Percentiles rank a stretch among this genome's conserved stretches.
phyloP scores from a whole-genome alignment of 1,140 invertebrate genomes.

The Aphelenchoides besseyi region DNA sequence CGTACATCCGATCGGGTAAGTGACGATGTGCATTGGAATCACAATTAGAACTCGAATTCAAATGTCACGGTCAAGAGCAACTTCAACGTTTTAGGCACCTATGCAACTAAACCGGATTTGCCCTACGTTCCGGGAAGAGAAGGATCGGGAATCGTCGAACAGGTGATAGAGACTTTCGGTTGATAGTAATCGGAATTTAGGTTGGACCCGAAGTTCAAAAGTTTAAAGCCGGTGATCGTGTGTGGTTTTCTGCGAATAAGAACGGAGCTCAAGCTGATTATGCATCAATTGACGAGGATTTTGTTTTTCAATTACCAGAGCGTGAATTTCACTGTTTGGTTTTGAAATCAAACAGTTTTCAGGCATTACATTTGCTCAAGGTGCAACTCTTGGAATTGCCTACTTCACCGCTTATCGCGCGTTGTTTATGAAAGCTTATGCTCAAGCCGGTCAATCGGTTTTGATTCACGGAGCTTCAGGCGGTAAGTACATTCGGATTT shows the following conservation, averaged over 20 bases:
- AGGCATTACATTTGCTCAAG: conserved; percentile 66
- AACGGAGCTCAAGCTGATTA: conserved; percentile 68
- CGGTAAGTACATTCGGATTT: too few species aligned
- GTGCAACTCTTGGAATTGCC: conserved; percentile 68
- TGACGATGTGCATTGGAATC: too few species aligned
- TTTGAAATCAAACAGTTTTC: neutral
- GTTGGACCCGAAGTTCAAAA: conserved; percentile 23
- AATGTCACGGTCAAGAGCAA: too few species aligned
- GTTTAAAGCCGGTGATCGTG: conserved; percentile 63
- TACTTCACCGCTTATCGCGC: conserved; percentile 66
- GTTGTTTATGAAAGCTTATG: conserved; percentile 60
- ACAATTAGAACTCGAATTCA: too few species aligned
- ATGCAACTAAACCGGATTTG: conserved; percentile 64
- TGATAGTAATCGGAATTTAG: conserved; percentile 27
- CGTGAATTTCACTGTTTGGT: conserved; percentile 22
- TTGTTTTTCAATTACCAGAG: conserved; percentile 63
- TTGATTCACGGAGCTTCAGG: conserved; percentile 71
- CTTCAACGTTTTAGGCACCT: too few species aligned
- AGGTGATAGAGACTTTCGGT: conserved; percentile 62
- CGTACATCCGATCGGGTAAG: conserved; percentile 68
- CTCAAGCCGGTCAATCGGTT: conserved; percentile 67
- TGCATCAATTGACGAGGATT: conserved; percentile 56
- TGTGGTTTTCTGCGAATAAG: conserved; percentile 62
- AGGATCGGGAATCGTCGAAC: conserved; percentile 67
- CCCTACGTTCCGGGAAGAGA: conserved; percentile 68